Evolutionary conservation across 2,797 vertebrate species (phyloP).

Genomic region (Tragelaphus oryx): DNA sequence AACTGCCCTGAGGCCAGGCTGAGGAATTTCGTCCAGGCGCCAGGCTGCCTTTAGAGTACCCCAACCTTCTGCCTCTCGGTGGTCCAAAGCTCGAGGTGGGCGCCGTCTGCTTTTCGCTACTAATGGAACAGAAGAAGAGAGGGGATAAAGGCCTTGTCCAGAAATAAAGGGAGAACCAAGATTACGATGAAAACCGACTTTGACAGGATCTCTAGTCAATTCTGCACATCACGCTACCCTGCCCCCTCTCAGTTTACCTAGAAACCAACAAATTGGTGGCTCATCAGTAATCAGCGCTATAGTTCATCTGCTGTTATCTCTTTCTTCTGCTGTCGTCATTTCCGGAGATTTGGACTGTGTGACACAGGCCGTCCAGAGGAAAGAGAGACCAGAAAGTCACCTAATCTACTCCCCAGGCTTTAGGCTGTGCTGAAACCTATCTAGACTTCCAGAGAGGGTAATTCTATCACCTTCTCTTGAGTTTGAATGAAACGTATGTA

Average conservation of each 20-base stretch:
- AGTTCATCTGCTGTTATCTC: background rate
- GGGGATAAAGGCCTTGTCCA: background rate
- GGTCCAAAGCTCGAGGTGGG: background rate
- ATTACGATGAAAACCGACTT: background rate
- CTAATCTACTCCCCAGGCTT: background rate
- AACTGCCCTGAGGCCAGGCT: background rate
- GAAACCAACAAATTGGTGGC: background rate
- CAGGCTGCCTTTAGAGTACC: background rate
- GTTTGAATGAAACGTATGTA: background rate
- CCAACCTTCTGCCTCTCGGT: background rate
- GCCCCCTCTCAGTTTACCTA: background rate
- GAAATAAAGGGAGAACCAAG: background rate
- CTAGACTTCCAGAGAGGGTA: background rate
- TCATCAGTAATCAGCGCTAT: background rate
- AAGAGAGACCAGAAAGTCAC: background rate
- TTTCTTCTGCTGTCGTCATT: background rate
- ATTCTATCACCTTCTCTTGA: background rate
- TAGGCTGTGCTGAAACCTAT: background rate
- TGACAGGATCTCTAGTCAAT: background rate
- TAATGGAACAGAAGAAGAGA: background rate
- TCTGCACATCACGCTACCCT: background rate
- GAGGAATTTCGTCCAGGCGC: background rate
- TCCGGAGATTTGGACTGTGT: background rate
- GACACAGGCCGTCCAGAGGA: background rate
- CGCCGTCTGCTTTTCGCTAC: background rate